These are phyloP conservation scores for Cynodonichthys magdalenae DNA, from an alignment of 2,797 vertebrate species.

Conservation along the genomic window DNA sequence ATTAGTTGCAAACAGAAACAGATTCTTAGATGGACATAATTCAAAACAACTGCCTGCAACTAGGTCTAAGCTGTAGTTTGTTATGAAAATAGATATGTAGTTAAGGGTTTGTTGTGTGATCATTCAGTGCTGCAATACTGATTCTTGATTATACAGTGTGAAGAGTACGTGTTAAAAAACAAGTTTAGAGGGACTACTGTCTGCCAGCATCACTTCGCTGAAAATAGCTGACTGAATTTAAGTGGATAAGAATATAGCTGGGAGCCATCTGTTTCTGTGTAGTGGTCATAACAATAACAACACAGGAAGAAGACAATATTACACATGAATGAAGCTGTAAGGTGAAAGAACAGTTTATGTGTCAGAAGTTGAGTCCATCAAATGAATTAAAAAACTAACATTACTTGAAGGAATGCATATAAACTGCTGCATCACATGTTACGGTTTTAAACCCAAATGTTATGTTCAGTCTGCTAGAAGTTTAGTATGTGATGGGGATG, in stretches of 20 bases:
- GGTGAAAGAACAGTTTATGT: constrained; percentile 5
- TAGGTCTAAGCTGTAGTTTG: constrained; percentile 44
- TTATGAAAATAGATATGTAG: constrained; percentile 49
- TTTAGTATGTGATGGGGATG: background rate
- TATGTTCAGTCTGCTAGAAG: background rate
- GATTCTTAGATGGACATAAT: constrained; percentile 22
- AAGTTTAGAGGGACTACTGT: constrained; percentile 31
- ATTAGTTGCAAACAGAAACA: constrained; percentile 22
- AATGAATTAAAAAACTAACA: background rate
- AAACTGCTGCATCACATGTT: background rate
- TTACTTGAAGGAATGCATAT: background rate
- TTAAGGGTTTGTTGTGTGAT: constrained; percentile 33
- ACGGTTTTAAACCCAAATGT: background rate
- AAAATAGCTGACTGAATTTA: constrained; percentile 42
- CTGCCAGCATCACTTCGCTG: constrained; percentile 32
- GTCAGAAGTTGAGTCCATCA: constrained; percentile 15
- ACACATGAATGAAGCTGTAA: constrained; percentile 13
- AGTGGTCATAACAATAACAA: constrained; percentile 50
- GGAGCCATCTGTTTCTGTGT: constrained; percentile 46
- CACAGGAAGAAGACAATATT: constrained; percentile 41
- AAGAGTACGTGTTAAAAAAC: constrained; percentile 39
- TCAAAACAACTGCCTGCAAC: constrained; percentile 26
- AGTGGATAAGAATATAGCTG: constrained; percentile 49
- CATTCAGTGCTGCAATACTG: constrained; percentile 15
- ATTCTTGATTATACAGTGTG: constrained; percentile 48